Percentiles rank a stretch among this genome's conserved stretches.
These are phyloP conservation scores for Thermophis baileyi DNA, from an alignment of 2,113 vertebrate genomes.

Conservation along the genomic window DNA sequence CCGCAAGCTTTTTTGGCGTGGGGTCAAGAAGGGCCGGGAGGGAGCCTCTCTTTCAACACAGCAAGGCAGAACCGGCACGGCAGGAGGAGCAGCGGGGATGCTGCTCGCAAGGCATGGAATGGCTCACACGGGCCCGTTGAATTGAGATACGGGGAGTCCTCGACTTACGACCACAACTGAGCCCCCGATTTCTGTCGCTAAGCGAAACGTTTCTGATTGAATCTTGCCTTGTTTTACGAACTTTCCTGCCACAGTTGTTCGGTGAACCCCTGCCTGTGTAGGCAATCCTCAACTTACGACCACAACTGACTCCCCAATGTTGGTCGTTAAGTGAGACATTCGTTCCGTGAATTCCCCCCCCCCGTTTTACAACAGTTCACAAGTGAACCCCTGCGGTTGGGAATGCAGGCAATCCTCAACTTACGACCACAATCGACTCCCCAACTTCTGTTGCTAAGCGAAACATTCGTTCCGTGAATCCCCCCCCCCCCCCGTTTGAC, in stretches of 20 bases:
- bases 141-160: not conserved
- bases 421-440: too few species aligned
- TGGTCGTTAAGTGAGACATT: not conserved
- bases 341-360: rapidly evolving
- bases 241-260: not conserved
- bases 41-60: not conserved
- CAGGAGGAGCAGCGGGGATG: not conserved
- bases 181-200: not conserved
- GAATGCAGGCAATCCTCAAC: too few species aligned
- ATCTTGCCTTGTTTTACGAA: not conserved
- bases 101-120: not conserved
- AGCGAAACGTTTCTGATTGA: rapidly evolving
- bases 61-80: not conserved
- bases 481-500: too few species aligned
- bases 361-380: too few species aligned
- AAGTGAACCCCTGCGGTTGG: too few species aligned
- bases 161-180: not conserved
- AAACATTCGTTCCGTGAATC: too few species aligned
- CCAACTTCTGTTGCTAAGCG: too few species aligned
- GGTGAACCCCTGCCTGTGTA: not conserved
- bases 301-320: too few species aligned
- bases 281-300: rapidly evolving
- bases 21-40: not conserved
- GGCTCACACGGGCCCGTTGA: too few species aligned
- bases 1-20: not conserved